phyloP scores from a whole-genome alignment of 2,113 vertebrate genomes.

The Amphilophus citrinellus region DNA sequence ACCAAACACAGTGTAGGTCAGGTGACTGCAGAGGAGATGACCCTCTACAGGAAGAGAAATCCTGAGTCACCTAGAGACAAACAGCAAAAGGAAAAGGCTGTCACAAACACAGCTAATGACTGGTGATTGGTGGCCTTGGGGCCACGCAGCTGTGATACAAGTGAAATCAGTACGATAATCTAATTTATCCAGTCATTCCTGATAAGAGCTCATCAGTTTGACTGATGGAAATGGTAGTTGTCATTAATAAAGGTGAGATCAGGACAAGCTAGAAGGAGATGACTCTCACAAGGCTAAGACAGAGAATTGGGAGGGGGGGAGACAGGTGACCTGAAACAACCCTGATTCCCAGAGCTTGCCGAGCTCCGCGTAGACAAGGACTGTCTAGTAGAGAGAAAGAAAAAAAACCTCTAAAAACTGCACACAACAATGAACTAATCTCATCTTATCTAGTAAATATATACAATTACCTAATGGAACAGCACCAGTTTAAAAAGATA shows the following conservation, averaged over 20 bases:
- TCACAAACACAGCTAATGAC: constrained; percentile 43
- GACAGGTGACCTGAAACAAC: constrained; percentile 76
- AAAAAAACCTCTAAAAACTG: constrained; percentile 27
- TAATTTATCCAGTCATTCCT: constrained; percentile 36
- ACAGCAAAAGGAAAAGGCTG: constrained; percentile 22
- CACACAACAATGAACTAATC: constrained; percentile 6
- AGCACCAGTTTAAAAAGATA: constrained; percentile 69
- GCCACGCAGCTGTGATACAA: constrained; percentile 55
- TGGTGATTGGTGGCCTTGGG: constrained; percentile 35
- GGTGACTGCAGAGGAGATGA: constrained; percentile 64
- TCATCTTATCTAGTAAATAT: constrained; percentile 17
- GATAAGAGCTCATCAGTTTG: constrained; percentile 35
- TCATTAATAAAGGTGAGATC: constrained; percentile 49
- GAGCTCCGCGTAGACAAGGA: constrained; percentile 53
- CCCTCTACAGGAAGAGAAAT: constrained; percentile 55
- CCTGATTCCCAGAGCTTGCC: constrained; percentile 59
- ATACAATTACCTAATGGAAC: constrained; percentile 46
- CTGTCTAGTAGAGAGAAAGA: constrained; percentile 25
- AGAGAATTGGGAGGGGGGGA: constrained; percentile 36
- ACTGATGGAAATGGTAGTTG: constrained; percentile 44
- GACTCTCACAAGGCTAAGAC: constrained; percentile 4
- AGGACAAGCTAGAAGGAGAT: constrained; percentile 37
- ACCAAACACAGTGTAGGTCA: constrained; percentile 71
- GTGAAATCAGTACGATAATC: constrained; percentile 40
- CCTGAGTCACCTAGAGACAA: constrained; percentile 67